Evolutionary conservation across 1,140 invertebrate genomes (phyloP).

Genomic region (Drosophila sechellia): DNA sequence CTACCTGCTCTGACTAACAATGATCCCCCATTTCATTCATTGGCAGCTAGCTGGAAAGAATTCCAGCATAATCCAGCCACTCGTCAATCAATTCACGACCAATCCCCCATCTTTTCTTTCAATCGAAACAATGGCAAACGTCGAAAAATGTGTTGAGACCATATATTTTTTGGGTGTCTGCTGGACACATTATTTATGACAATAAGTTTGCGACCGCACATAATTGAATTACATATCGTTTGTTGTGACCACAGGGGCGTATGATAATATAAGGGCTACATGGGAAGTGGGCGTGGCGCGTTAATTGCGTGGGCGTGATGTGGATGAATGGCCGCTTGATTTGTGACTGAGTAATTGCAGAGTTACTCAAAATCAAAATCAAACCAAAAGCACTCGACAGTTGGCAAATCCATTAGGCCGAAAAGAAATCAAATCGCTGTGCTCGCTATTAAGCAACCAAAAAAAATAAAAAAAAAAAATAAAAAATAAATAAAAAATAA

Average conservation of each 20-base stretch:
- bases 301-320: slow-evolving; percentile 78
- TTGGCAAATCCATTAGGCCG: slow-evolving; percentile 22
- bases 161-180: slow-evolving; percentile 27
- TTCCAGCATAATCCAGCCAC: slow-evolving; percentile 4
- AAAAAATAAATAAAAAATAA: too few relatives aligned
- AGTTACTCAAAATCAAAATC: slow-evolving; percentile 28
- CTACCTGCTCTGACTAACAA: slow-evolving; percentile 7
- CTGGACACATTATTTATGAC: slow-evolving; percentile 69
- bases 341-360: slow-evolving; percentile 46
- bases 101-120: slow-evolving; percentile 8
- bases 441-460: slow-evolving; percentile 28
- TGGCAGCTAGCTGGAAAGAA: background rate
- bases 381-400: slow-evolving; percentile 11
- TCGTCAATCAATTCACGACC: slow-evolving; percentile 24
- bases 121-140: slow-evolving; percentile 18
- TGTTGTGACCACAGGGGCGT: slow-evolving; percentile 44
- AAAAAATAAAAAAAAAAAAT: background rate
- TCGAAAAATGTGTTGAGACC: slow-evolving; percentile 35
- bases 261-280: background rate
- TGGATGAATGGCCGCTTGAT: slow-evolving; percentile 73
- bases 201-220: slow-evolving; percentile 68
- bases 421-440: background rate
- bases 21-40: slow-evolving; percentile 17
- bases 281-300: slow-evolving; percentile 52
- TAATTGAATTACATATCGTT: slow-evolving; percentile 80